Conservation (phyloP, 2,113 vertebrate species). For the Hippocampus comes region DNA sequence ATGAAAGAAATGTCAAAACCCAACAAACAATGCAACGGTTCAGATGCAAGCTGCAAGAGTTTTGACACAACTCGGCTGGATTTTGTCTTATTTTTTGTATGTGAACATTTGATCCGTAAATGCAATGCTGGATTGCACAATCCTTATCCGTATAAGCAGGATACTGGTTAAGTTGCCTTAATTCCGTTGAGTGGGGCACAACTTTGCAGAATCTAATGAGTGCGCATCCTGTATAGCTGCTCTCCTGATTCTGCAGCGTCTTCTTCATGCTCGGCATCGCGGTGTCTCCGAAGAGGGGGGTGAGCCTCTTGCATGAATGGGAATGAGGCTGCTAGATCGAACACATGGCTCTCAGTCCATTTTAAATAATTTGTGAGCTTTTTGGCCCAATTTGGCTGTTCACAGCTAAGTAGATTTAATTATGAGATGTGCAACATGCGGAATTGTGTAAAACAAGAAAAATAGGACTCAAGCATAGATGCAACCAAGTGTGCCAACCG, state of each 20-base stretch:
- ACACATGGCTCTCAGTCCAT: background rate
- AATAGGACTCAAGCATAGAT: background rate
- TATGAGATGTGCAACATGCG: background rate
- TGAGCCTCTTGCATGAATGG: conserved; percentile 5
- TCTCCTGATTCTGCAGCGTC: conserved; percentile 22
- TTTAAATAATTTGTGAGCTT: background rate
- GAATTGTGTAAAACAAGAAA: background rate
- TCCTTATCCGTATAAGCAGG: conserved; percentile 34
- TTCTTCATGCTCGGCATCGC: conserved; percentile 31
- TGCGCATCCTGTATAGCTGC: conserved; percentile 57
- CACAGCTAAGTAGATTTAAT: background rate
- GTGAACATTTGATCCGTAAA: background rate
- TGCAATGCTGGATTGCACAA: conserved; percentile 30
- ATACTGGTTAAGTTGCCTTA: conserved; percentile 69
- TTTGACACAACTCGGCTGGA: conserved; percentile 18
- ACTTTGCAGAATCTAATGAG: conserved; percentile 37
- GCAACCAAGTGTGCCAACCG: background rate
- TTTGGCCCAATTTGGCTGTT: background rate
- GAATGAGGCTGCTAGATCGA: background rate
- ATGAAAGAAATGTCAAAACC: background rate
- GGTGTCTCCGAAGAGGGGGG: conserved; percentile 5
- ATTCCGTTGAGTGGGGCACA: conserved; percentile 47
- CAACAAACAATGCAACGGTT: background rate
- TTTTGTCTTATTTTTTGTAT: conserved; percentile 18
- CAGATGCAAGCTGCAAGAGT: conserved; percentile 14